These are phyloP conservation scores for Eilema caniola DNA, from an alignment of 2,888 invertebrate species.

Conservation along the genomic window DNA sequence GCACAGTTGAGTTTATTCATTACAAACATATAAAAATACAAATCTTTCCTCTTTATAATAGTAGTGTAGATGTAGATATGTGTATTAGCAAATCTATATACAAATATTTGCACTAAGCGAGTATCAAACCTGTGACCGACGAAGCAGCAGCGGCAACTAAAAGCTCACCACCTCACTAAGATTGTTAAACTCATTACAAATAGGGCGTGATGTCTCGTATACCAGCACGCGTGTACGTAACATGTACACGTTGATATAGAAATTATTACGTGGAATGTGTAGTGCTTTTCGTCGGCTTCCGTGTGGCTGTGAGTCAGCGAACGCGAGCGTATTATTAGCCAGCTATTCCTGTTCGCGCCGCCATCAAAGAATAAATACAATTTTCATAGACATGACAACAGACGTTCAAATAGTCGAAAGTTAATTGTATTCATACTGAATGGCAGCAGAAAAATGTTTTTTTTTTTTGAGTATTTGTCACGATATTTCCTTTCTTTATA, in stretches of 20 bases:
- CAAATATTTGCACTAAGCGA: no score
- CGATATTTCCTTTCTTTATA: constrained; percentile 8
- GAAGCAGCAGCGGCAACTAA: not conserved
- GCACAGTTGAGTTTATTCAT: no score
- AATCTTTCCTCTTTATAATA: no score
- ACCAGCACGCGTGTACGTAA: not conserved
- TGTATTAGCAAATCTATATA: no score
- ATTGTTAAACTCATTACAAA: not conserved
- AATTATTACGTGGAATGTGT: constrained; percentile 75
- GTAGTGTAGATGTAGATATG: no score
- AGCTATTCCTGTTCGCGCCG: constrained; percentile 66
- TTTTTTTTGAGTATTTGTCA: constrained; percentile 5
- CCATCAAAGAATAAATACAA: constrained; percentile 43
- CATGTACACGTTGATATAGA: constrained; percentile 50
- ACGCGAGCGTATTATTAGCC: constrained; percentile 70
- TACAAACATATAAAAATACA: no score
- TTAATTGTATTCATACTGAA: constrained; percentile 13
- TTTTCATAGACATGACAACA: constrained; percentile 40
- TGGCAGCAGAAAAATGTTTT: not conserved
- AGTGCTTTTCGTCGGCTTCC: constrained; percentile 75
- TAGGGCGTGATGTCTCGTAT: constrained; percentile 2
- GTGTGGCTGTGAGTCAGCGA: constrained; percentile 71
- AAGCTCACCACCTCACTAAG: not conserved
- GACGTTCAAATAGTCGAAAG: constrained; percentile 13
- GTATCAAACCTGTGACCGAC: not conserved